phyloP scores from a whole-genome alignment of 2,888 invertebrate species.

The Gisinianus flammeolus region DNA sequence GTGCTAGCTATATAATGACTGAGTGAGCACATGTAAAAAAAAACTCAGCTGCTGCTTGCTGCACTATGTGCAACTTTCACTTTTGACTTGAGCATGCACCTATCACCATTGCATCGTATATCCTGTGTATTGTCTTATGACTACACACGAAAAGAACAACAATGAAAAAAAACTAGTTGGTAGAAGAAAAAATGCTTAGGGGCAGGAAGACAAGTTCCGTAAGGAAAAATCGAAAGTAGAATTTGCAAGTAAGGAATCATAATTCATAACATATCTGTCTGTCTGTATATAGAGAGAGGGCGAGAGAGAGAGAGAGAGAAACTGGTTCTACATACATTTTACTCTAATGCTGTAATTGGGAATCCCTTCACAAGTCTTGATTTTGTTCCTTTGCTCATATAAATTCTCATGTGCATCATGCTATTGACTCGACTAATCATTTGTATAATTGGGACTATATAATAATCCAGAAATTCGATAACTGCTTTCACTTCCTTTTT shows the following conservation, averaged over 20 bases:
- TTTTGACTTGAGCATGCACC: not conserved
- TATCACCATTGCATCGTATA: not conserved
- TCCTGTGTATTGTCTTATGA: not conserved
- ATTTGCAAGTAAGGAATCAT: not conserved
- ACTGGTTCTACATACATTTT: not conserved
- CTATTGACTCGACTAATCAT: not conserved
- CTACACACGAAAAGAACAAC: not conserved
- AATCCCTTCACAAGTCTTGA: not conserved
- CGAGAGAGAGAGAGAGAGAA: too few species aligned
- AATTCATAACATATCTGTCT: too few species aligned
- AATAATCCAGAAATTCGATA: not conserved
- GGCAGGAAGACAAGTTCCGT: constrained; percentile 33
- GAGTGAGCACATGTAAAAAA: constrained; percentile 11
- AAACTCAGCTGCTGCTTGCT: not conserved
- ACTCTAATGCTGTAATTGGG: not conserved
- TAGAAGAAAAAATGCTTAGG: constrained; percentile 14
- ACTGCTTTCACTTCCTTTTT: constrained; percentile 25
- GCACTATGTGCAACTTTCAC: not conserved
- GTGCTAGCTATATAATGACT: not conserved
- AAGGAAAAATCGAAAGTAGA: constrained; percentile 32
- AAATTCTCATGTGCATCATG: not conserved
- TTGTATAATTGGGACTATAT: not conserved
- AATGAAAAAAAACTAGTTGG: constrained; percentile 16
- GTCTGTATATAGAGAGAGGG: too few species aligned
- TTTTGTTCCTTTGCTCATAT: not conserved